Evolutionary conservation across 1,140 invertebrate species (phyloP).

Genomic region (Drosophila ironensis): DNA sequence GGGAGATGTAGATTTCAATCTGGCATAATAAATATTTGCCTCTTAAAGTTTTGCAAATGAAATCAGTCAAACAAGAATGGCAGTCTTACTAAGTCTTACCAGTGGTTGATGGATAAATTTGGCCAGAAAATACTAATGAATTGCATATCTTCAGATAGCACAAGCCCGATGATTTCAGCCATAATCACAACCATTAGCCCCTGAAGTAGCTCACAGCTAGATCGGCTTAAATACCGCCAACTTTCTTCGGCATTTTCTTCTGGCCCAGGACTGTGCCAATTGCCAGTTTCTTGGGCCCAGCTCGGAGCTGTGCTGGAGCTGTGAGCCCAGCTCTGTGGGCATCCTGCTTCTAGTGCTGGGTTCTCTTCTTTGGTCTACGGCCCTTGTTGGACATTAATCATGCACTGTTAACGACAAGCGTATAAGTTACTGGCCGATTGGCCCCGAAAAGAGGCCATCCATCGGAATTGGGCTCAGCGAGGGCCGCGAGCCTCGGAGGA

Average conservation of each 20-base stretch:
- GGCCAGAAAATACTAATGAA: no score
- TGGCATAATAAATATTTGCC: slow-evolving; percentile 11
- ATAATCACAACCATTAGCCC: slow-evolving; percentile 34
- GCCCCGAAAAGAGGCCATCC: slow-evolving; percentile 66
- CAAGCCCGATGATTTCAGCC: no score
- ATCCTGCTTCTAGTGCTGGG: slow-evolving; percentile 33
- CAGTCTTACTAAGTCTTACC: background rate
- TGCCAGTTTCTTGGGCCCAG: slow-evolving; percentile 12
- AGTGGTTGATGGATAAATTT: background rate
- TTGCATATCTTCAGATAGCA: no score
- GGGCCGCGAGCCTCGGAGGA: slow-evolving; percentile 40
- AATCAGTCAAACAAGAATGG: no score
- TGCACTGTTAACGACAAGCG: slow-evolving; percentile 77
- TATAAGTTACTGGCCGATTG: slow-evolving; percentile 76
- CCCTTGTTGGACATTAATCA: slow-evolving; percentile 80
- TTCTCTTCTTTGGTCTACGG: slow-evolving; percentile 45
- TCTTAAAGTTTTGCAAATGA: background rate
- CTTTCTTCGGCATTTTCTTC: slow-evolving; percentile 17
- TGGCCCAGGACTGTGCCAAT: slow-evolving; percentile 40
- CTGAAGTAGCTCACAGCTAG: slow-evolving; percentile 61
- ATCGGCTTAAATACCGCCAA: slow-evolving; percentile 60
- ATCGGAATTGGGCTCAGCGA: slow-evolving; percentile 58
- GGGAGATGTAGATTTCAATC: slow-evolving; percentile 12
- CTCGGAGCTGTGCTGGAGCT: background rate
- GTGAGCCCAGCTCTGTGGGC: slow-evolving; percentile 23